Base-by-base conservation (phyloP, 2,888 invertebrate species). In the Pyrrhosoma nymphula region DNA sequence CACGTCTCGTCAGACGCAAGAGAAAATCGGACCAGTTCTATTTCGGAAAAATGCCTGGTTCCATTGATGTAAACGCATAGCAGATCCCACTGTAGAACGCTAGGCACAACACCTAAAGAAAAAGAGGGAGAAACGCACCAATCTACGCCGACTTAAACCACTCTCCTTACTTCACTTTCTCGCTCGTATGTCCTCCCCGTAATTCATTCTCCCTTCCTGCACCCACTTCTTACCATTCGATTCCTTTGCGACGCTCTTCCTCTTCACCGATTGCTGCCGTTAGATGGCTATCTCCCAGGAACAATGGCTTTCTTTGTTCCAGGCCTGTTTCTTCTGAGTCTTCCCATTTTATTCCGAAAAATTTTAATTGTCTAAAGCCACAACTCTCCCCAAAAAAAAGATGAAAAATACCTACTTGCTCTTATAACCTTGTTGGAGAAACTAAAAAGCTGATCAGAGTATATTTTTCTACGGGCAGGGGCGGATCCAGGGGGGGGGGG, bases 241-340 rank as follows among this genome's bases (percentile, higher is more conserved):
- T 3, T 26, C 82, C 82, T 35, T 82, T 35, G 8, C 16, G 4
- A n/a, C 14, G 35, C 82, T 14, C 82, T 35, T 16, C 8, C 82
- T 18, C 82, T 16, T 16, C 0, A 18, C 35, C n/a, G 82, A 82
- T 82, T 82, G 35, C 82, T 82, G 35, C 35, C 16, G 82, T 4
- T 4, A 82, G 82, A 82, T 82, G 82, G 82, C 82, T 82, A 82
- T 82, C 82, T 82, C 82, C 16, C 82, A 26, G 14, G 82, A 82
- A 82, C 82, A 35, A 82, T 82, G 82, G 82, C 82, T 82, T 82
- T 82, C 82, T 82, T 82, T 82, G 82, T 82, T 82, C 30, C 82
- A 35, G 35, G n/a, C 16, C 26, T 69, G n/a, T 82, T 35, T 82
- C 82, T 82, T 35, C 82, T 35, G 26, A 35, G 35, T 30, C 20